Evolutionary conservation across 2,797 vertebrate genomes (phyloP).

Genomic region (Aulostomus chinensis): DNA sequence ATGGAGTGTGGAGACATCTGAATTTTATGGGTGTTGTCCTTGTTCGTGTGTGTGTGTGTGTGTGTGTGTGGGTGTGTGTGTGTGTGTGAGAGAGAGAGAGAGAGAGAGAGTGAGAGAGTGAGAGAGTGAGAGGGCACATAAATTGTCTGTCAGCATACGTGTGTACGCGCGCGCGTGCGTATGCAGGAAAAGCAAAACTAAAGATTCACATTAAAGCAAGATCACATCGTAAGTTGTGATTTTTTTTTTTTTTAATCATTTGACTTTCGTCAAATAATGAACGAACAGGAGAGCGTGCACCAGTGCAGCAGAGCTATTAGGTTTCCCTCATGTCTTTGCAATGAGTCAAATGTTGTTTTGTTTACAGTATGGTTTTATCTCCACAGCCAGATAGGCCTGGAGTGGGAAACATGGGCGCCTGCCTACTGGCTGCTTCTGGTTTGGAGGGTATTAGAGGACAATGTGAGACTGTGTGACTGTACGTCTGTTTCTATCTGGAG

Average conservation of each 20-base stretch:
- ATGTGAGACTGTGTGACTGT: slow-evolving; percentile 53
- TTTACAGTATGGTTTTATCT: slow-evolving; percentile 69
- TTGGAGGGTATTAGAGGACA: slow-evolving; percentile 69
- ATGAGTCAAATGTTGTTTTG: slow-evolving; percentile 60
- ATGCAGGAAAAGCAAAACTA: no score
- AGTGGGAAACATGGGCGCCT: slow-evolving; percentile 47
- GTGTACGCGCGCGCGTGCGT: no score
- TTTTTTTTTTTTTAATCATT: slow-evolving; percentile 17
- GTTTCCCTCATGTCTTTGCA: slow-evolving; percentile 31
- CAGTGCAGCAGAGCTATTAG: slow-evolving; percentile 7
- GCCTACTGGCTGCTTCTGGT: slow-evolving; percentile 63
- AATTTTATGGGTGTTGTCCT: slow-evolving; percentile 64
- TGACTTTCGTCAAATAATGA: slow-evolving; percentile 5
- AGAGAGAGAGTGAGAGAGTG: no score
- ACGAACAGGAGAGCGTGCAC: slow-evolving; percentile 11
- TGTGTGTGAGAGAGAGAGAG: no score
- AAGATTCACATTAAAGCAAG: no score
- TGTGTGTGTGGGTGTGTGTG: slow-evolving; percentile 19
- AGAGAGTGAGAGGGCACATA: no score
- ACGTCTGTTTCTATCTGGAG: slow-evolving; percentile 58
- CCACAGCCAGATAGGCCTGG: slow-evolving; percentile 57
- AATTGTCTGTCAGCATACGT: no score
- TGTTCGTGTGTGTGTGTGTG: slow-evolving; percentile 22
- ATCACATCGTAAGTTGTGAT: no score
- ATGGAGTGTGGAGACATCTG: slow-evolving; percentile 72